A percentile compares a stretch with the other conserved stretches of the same genome.
Evolutionary conservation across 2,888 invertebrate species (phyloP).

Genomic region (Pristionchus entomophagus): DNA sequence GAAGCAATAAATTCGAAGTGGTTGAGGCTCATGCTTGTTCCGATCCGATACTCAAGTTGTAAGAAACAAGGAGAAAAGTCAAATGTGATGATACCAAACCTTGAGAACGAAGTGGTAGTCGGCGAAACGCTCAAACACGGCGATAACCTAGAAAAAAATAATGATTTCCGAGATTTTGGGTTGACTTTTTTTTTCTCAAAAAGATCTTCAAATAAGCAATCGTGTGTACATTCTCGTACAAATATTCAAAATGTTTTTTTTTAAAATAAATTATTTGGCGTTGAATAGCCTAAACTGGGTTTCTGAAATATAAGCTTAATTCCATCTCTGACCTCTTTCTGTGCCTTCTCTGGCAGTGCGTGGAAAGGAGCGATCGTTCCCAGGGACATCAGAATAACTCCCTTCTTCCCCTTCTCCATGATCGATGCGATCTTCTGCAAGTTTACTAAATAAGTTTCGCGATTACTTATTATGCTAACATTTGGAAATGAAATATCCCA

Average conservation of each 20-base stretch:
- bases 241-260: too few relatives aligned
- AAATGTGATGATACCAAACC: conserved; percentile 46
- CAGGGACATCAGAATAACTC: conserved; percentile 64
- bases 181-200: not conserved
- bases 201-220: too few relatives aligned
- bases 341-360: conserved; percentile 28
- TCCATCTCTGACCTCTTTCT: conserved; percentile 14
- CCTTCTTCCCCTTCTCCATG: conserved; percentile 62
- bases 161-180: too few relatives aligned
- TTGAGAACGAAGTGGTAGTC: conserved; percentile 71
- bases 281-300: not conserved
- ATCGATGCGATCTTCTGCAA: conserved; percentile 56
- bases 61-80: too few relatives aligned
- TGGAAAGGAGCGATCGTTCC: conserved; percentile 60
- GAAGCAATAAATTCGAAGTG: too few relatives aligned
- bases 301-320: not conserved
- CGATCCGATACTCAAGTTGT: too few relatives aligned
- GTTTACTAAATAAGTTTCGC: not conserved
- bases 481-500: not conserved
- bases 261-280: too few relatives aligned
- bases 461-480: not conserved
- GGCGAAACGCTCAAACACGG: conserved; percentile 36
- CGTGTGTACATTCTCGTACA: too few relatives aligned
- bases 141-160: not conserved
- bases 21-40: too few relatives aligned